Percentiles rank a stretch among this genome's conserved stretches.
phyloP scores from a whole-genome alignment of 2,797 vertebrate species.

The Triplophysa bombifrons region DNA sequence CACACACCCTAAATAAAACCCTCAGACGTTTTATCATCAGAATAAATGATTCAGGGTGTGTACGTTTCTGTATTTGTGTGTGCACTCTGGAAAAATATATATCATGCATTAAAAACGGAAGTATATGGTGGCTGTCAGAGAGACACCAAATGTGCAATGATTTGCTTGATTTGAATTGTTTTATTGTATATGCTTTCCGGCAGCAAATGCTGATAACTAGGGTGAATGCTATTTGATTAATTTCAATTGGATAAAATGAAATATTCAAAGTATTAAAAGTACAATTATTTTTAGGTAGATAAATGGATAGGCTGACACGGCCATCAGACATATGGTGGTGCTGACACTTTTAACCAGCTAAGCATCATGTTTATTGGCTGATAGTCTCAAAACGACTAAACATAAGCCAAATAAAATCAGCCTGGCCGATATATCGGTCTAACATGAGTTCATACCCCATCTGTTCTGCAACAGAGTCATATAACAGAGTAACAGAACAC shows the following conservation, averaged over 20 bases:
- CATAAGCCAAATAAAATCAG: not conserved
- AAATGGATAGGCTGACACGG: not conserved
- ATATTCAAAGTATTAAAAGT: too few species aligned
- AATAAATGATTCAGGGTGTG: conserved; percentile 10
- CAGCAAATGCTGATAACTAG: too few species aligned
- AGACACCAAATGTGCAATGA: not conserved
- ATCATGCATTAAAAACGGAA: not conserved
- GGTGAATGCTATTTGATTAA: not conserved
- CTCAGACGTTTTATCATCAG: not conserved
- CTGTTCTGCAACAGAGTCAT: conserved; percentile 57
- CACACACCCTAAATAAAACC: conserved; percentile 25
- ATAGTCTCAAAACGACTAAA: not conserved
- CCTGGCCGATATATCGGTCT: conserved; percentile 1
- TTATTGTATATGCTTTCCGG: not conserved
- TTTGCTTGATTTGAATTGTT: not conserved
- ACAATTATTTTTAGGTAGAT: too few species aligned
- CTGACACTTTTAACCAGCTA: not conserved
- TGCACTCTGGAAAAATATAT: not conserved
- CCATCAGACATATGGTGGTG: not conserved
- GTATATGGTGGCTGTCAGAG: not conserved
- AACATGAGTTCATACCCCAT: conserved; percentile 34
- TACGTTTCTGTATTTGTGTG: not conserved
- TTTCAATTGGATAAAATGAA: not conserved
- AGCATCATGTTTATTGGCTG: not conserved
- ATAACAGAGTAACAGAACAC: conserved; percentile 64